Evolutionary conservation across 2,113 vertebrate genomes (phyloP).

Genomic region (Mormyrus lacerda): DNA sequence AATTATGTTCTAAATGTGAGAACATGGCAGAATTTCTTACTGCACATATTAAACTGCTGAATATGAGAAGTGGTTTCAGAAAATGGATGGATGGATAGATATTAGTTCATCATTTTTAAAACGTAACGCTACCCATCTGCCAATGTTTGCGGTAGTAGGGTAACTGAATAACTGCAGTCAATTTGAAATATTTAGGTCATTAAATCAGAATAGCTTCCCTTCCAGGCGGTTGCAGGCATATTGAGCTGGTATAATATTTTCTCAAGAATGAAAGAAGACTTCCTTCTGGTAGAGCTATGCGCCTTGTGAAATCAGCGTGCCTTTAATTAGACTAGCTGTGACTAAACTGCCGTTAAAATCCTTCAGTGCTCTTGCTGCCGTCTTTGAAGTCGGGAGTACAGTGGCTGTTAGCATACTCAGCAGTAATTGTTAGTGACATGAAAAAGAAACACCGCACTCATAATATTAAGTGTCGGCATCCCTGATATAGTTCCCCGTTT

Average conservation of each 20-base stretch:
- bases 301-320: conserved; percentile 52
- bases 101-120: not conserved
- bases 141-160: not conserved
- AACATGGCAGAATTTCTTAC: not conserved
- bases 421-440: conserved; percentile 11
- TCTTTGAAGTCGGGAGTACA: conserved; percentile 22
- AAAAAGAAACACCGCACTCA: conserved; percentile 29
- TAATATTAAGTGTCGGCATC: conserved; percentile 29
- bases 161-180: not conserved
- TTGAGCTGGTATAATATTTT: not conserved
- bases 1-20: not conserved
- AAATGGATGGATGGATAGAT: no score
- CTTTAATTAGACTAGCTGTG: conserved; percentile 70
- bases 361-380: conserved; percentile 36
- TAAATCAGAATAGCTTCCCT: not conserved
- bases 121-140: not conserved
- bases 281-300: conserved; percentile 47
- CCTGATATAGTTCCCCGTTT: conserved; percentile 1
- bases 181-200: conserved; percentile 14
- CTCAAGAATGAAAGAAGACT: conserved; percentile 29
- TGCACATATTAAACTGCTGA: not conserved
- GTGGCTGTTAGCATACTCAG: conserved; percentile 19
- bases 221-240: not conserved
- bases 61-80: no score
- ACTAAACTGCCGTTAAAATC: conserved; percentile 71